Evolutionary conservation across 1,140 invertebrate species (phyloP).

Genomic region (Anastrepha obliqua): DNA sequence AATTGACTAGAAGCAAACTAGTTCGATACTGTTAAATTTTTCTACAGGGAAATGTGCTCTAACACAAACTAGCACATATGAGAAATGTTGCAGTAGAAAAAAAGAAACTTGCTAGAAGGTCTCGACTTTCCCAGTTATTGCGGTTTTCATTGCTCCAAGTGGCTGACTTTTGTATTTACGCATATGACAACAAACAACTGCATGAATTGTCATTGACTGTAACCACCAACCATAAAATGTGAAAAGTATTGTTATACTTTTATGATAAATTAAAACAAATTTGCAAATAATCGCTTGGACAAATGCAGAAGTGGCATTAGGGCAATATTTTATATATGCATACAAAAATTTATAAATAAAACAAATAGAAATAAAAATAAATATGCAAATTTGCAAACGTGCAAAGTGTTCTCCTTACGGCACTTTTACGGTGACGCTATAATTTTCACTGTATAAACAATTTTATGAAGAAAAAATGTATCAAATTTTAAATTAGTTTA

Average conservation of each 20-base stretch:
- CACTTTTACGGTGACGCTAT: too few relatives aligned
- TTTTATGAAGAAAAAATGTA: too few relatives aligned
- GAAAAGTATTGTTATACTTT: not conserved
- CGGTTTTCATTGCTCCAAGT: not conserved
- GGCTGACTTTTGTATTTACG: not conserved
- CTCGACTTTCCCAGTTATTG: constrained; percentile 1
- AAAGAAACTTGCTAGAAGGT: not conserved
- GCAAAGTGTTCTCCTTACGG: too few relatives aligned
- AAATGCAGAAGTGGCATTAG: not conserved
- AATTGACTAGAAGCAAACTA: too few relatives aligned
- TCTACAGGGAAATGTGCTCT: not conserved
- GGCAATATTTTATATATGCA: not conserved
- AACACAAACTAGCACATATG: not conserved
- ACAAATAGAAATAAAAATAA: too few relatives aligned
- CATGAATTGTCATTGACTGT: constrained; percentile 10
- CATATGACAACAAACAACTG: constrained; percentile 22
- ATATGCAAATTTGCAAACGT: too few relatives aligned
- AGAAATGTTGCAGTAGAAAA: not conserved
- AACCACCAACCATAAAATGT: constrained; percentile 35
- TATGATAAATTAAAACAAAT: not conserved
- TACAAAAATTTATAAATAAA: too few relatives aligned
- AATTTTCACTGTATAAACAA: too few relatives aligned
- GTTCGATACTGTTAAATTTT: too few relatives aligned
- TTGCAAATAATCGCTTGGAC: not conserved
- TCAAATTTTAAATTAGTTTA: too few relatives aligned